Evolutionary conservation across 2,113 vertebrate genomes (phyloP).

Genomic region (Cathartes aura): DNA sequence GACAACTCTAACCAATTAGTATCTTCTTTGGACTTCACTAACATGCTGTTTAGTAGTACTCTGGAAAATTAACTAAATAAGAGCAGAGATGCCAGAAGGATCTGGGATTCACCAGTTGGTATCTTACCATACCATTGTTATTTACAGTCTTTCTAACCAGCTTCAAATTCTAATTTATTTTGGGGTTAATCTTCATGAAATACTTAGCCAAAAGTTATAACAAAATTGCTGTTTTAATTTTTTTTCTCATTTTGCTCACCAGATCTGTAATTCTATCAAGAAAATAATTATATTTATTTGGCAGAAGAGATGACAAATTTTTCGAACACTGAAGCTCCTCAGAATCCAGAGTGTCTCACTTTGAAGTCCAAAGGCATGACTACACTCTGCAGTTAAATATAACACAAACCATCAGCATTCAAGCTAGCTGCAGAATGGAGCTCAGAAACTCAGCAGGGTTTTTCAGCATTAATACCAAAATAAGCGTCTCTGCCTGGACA

Average conservation of each 20-base stretch:
- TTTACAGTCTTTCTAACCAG: not conserved
- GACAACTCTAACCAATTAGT: conserved; percentile 32
- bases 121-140: not conserved
- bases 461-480: conserved; percentile 44
- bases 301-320: conserved; percentile 9
- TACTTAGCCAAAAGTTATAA: not conserved
- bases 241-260: not conserved
- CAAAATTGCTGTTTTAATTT: not conserved
- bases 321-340: not conserved
- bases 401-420: conserved; percentile 48
- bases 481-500: not conserved
- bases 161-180: not conserved
- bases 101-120: not conserved
- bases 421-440: conserved; percentile 8
- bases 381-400: conserved; percentile 26
- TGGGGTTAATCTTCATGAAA: not conserved
- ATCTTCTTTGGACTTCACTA: not conserved
- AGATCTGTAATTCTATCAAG: not conserved
- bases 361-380: conserved; percentile 26
- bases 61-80: conserved; percentile 16
- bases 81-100: not conserved
- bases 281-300: conserved; percentile 6
- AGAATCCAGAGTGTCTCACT: not conserved
- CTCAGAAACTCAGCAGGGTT: conserved; percentile 52
- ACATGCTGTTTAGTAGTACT: not conserved